phyloP scores from a whole-genome alignment of 2,797 vertebrate species.

The Enoplosus armatus region DNA sequence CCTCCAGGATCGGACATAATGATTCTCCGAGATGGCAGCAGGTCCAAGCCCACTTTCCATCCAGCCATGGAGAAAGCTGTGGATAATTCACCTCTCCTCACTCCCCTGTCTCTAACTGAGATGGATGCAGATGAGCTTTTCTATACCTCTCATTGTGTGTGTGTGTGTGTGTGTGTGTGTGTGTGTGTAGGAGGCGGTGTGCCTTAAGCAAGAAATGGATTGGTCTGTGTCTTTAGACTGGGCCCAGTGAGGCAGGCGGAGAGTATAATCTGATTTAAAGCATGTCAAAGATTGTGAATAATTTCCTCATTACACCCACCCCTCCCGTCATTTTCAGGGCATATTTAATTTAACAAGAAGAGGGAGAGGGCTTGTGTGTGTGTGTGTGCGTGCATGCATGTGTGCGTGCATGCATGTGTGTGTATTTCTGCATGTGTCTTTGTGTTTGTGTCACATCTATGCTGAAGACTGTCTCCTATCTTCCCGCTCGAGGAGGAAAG shows the following conservation, averaged over 20 bases:
- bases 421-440: conserved; percentile 24
- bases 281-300: conserved; percentile 84
- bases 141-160: conserved; percentile 51
- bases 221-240: conserved; percentile 73
- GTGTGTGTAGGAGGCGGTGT: conserved; percentile 40
- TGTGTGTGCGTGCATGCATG: conserved; percentile 31
- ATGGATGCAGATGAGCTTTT: conserved; percentile 76
- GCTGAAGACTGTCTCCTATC: conserved; percentile 66
- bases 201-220: conserved; percentile 76
- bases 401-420: conserved; percentile 7
- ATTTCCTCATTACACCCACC: conserved; percentile 82
- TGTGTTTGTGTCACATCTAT: conserved; percentile 63
- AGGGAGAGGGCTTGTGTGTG: conserved; percentile 39
- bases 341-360: conserved; percentile 82
- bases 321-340: conserved; percentile 77
- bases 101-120: conserved; percentile 72
- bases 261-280: conserved; percentile 85
- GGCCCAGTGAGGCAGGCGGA: conserved; percentile 69
- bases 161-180: conserved; percentile 36
- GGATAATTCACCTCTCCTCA: conserved; percentile 67
- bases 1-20: conserved; percentile 58
- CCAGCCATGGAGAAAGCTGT: conserved; percentile 57
- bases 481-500: conserved; percentile 69
- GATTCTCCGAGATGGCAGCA: conserved; percentile 67
- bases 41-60: conserved; percentile 66